Conservation (phyloP, 1,140 invertebrate species). For the Drosophila miranda region DNA sequence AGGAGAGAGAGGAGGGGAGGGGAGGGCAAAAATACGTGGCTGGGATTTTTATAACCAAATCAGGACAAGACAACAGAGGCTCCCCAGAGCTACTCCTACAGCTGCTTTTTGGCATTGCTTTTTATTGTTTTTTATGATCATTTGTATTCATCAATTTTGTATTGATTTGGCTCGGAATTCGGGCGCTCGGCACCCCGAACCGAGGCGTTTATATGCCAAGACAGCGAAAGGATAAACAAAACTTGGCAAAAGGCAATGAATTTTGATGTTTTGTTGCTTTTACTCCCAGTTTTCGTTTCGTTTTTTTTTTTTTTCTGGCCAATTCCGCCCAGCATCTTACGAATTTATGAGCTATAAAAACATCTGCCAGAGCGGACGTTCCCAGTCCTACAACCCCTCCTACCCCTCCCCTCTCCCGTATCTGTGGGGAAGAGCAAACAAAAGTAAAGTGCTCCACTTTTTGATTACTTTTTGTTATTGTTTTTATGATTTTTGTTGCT, state of each 20-base stretch:
- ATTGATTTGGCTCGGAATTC: conserved; percentile 58
- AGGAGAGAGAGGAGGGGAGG: conserved; percentile 4
- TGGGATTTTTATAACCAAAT: conserved; percentile 80
- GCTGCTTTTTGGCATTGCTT: conserved; percentile 73
- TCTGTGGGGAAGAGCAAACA: conserved; percentile 39
- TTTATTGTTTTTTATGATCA: conserved; percentile 82
- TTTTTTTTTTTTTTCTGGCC: conserved; percentile 8
- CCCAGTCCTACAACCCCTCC: background rate
- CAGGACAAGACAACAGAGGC: conserved; percentile 46
- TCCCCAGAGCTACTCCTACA: conserved; percentile 18
- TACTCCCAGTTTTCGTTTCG: conserved; percentile 6
- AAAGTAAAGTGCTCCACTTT: conserved; percentile 68
- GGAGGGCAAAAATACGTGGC: conserved; percentile 50
- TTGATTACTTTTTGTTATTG: conserved; percentile 79
- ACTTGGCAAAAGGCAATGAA: conserved; percentile 70
- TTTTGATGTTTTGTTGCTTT: conserved; percentile 67
- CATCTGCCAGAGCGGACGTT: conserved; percentile 61
- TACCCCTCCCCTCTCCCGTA: conserved; percentile 9
- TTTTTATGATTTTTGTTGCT: conserved; percentile 68
- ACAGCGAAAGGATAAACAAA: conserved; percentile 72
- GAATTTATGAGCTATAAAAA: conserved; percentile 82
- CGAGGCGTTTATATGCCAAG: conserved; percentile 52
- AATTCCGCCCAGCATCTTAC: conserved; percentile 74
- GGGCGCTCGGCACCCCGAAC: background rate
- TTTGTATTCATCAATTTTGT: conserved; percentile 81